These are phyloP conservation scores for Athalia rosae DNA, from an alignment of 2,888 invertebrate species.

Conservation along the genomic window DNA sequence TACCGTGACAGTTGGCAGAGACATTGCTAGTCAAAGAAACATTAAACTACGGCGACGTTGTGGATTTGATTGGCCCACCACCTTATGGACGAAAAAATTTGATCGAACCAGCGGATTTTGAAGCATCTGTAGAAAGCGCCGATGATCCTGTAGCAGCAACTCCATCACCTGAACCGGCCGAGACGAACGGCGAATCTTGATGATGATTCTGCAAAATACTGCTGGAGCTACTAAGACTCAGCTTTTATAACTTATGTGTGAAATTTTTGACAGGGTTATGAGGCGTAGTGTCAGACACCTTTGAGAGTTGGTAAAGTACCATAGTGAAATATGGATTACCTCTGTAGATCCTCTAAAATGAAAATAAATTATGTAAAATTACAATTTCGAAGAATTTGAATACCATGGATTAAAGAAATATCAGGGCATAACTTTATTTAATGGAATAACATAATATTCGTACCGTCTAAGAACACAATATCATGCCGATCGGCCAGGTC, in stretches of 20 bases:
- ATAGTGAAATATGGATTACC: too few relatives aligned
- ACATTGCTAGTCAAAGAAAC: slow-evolving; percentile 93
- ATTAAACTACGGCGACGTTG: slow-evolving; percentile 92
- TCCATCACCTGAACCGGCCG: slow-evolving; percentile 11
- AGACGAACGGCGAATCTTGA: not conserved
- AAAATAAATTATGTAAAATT: not conserved
- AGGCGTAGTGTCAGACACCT: too few relatives aligned
- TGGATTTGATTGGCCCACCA: slow-evolving; percentile 91
- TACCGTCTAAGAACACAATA: slow-evolving; percentile 40
- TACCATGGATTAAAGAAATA: slow-evolving; percentile 17
- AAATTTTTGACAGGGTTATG: too few relatives aligned
- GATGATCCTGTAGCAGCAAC: not conserved
- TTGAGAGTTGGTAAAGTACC: too few relatives aligned
- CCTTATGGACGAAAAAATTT: slow-evolving; percentile 83
- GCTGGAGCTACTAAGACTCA: not conserved
- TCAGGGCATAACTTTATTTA: slow-evolving; percentile 35
- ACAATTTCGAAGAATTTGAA: too few relatives aligned
- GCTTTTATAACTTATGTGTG: too few relatives aligned
- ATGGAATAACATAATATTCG: slow-evolving; percentile 25
- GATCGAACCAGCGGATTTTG: slow-evolving; percentile 88
- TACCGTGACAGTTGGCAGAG: slow-evolving; percentile 85
- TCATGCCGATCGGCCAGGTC: slow-evolving; percentile 25
- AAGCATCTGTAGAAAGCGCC: slow-evolving; percentile 65
- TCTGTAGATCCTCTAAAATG: not conserved
- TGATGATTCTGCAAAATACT: slow-evolving; percentile 7